phyloP scores from a whole-genome alignment of 1,140 invertebrate genomes.

The Zaprionus davidi region DNA sequence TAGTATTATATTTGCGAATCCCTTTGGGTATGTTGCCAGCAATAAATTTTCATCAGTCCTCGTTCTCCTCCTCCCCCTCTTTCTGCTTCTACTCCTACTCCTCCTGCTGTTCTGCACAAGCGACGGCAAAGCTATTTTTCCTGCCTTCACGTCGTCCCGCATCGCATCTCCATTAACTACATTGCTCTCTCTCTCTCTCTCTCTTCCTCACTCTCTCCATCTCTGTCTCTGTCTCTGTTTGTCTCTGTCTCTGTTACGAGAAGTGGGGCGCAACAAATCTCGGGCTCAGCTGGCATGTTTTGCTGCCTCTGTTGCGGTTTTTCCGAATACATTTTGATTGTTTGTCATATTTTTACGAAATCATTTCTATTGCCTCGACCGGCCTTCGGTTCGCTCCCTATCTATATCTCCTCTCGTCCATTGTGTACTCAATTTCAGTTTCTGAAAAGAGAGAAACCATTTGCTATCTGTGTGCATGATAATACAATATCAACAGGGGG shows the following conservation, averaged over 20 bases:
- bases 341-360: conserved; percentile 77
- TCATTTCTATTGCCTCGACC: conserved; percentile 64
- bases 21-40: conserved; percentile 78
- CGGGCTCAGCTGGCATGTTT: conserved; percentile 73
- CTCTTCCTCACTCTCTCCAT: not conserved
- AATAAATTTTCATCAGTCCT: conserved; percentile 80
- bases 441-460: not conserved
- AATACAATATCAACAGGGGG: conserved; percentile 4
- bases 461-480: not conserved
- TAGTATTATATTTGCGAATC: conserved; percentile 81
- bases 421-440: not conserved
- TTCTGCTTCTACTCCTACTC: not conserved
- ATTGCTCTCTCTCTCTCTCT: conserved; percentile 6
- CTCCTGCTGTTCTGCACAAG: conserved; percentile 48
- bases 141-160: conserved; percentile 60
- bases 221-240: not conserved
- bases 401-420: not conserved
- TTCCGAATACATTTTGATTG: conserved; percentile 74
- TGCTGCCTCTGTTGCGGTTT: conserved; percentile 71
- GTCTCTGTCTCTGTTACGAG: not conserved
- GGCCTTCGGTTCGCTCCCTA: not conserved
- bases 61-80: conserved; percentile 26
- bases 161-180: conserved; percentile 62
- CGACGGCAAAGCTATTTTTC: conserved; percentile 65
- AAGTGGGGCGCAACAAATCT: conserved; percentile 66